phyloP scores from a whole-genome alignment of 2,113 vertebrate species.

The Paradoxurus hermaphroditus region DNA sequence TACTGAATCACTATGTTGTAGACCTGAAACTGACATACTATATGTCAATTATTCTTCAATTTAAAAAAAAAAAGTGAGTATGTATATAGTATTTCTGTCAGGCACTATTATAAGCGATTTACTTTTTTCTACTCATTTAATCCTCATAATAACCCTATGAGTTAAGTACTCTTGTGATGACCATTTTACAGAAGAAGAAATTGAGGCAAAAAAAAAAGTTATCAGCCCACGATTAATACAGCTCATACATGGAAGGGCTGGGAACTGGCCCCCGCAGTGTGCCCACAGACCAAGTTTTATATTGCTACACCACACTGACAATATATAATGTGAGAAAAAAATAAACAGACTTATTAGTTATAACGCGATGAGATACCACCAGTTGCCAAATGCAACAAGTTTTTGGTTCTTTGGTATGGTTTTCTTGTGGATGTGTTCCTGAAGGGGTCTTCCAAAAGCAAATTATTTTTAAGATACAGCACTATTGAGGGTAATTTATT shows the following conservation, averaged over 20 bases:
- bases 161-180: background rate
- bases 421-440: background rate
- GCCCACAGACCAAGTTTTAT: background rate
- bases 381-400: background rate
- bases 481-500: slow-evolving; percentile 66
- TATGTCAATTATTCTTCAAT: background rate
- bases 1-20: background rate
- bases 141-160: background rate
- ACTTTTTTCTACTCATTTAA: background rate
- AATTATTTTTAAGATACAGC: background rate
- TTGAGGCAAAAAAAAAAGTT: background rate
- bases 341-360: background rate
- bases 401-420: background rate
- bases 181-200: background rate
- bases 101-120: background rate
- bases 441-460: background rate
- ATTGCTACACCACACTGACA: background rate
- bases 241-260: background rate
- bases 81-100: background rate
- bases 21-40: background rate
- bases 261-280: background rate
- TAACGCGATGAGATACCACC: background rate
- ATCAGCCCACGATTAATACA: background rate
- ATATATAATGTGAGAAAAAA: background rate
- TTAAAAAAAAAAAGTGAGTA: background rate